Base-by-base conservation (phyloP, 2,888 invertebrate species). In the Drosophila emarginata region DNA sequence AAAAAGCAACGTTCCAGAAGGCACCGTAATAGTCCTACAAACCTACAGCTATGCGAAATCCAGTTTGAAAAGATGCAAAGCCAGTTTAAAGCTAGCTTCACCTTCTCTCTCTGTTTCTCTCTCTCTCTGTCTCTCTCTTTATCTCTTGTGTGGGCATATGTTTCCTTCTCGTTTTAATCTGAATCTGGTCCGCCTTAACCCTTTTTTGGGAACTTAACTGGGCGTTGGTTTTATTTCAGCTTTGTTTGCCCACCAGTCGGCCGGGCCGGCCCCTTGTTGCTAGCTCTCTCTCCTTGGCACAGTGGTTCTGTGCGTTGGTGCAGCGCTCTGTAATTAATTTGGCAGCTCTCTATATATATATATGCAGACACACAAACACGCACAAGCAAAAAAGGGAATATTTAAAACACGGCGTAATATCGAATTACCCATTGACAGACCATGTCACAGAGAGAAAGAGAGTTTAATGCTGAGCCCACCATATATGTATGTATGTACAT, bases 301-400 rank as follows among this genome's bases (percentile, higher is more conserved):
- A 77, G 63, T 64, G 60, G 60, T 60, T 60, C 51, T 23, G 61
- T 63, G 73, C 67, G 73, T 73, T 73, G 77, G 81, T 79, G 84
- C 84, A 84, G 80, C 81, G 80, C 84, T 84, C 80, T 81, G 80
- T 81, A 81, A 81, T 81, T 81, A 84, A 81, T 81, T 81, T 81
- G 80, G 81, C 81, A 81, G 84, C 81, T 81, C 67, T 71, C 67
- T 57, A 53, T 37, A 64, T 62, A 70, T 40, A 67, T 18, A 59
- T 32, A 70, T 39, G 40, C 37, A 50, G n/a, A 64, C 50, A 32
- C 15, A n/a, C 37, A 32, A 23, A 54, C 59, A 57, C 36, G 15
- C 21, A 64, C 12, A 21, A 54, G 18, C 6, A 23, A 64, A 53
- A 80, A 79, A 84, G 80, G 72, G 80, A 84, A 81, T 81, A 72